These are phyloP conservation scores for Irena cyanogastra DNA, from an alignment of 2,113 vertebrate genomes.

Conservation along the genomic window DNA sequence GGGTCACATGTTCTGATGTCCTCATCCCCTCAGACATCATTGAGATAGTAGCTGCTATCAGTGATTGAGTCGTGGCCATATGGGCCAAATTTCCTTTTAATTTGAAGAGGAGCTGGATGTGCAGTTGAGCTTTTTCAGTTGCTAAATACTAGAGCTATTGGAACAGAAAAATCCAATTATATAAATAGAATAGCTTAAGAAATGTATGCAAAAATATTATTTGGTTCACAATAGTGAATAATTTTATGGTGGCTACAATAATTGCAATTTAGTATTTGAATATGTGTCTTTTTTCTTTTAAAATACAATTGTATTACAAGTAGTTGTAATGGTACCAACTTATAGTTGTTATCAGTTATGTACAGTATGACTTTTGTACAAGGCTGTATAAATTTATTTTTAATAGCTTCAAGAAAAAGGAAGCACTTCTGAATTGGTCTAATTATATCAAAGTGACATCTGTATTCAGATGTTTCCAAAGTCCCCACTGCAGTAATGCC, in stretches of 20 bases:
- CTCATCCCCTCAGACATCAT: background rate
- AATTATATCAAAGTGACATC: background rate
- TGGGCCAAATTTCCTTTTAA: background rate
- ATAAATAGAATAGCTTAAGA: background rate
- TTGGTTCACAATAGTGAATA: background rate
- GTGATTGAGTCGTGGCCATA: background rate
- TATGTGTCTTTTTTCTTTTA: background rate
- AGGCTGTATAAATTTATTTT: background rate
- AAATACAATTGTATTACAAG: background rate
- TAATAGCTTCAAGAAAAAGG: background rate
- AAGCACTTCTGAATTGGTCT: background rate
- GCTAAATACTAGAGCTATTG: background rate
- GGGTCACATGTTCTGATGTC: background rate
- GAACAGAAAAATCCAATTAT: background rate
- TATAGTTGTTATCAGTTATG: background rate
- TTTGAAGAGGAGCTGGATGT: background rate
- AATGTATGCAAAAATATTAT: background rate
- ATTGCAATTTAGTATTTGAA: background rate
- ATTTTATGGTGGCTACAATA: background rate
- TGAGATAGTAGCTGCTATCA: background rate
- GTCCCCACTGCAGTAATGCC: background rate
- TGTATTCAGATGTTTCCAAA: background rate
- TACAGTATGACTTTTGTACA: background rate
- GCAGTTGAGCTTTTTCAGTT: background rate
- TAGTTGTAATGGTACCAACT: too few relatives aligned